Base-by-base conservation (phyloP, 2,113 vertebrate species). In the Pristiophorus japonicus region DNA sequence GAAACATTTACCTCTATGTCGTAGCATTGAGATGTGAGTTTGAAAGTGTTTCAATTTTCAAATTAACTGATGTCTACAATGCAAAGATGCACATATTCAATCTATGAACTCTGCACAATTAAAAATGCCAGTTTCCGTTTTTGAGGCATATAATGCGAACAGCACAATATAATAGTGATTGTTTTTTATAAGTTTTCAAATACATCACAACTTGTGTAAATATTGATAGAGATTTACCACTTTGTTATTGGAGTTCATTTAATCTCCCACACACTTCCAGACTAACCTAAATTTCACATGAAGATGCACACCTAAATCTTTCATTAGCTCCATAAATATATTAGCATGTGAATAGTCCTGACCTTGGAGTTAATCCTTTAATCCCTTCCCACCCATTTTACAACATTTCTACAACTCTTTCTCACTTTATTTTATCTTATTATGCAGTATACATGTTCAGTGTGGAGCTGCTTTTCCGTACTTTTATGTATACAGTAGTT, bases 331-430 rank as follows among this genome's bases (percentile, higher is more conserved):
- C 24, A 47, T 94, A 73, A 94, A 94, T 47, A 51, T 90, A 59
- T 90, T 90, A 90, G 51, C 87, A 59, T 94, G 45, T 94, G 66
- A 73, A 94, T 27, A 94, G 42, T 70, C 66, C 42, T 94, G 65
- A 94, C 93, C 42, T 73, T 94, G 27, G 65, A 73, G 30, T 94
- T 94, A 94, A 94, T 94, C 65, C 93, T 94, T 70, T 94, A 94
- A 94, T 94, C 66, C 93, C 65, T 94, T 94, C 91, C n/a, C n/a
- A 70, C 66, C 42, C 20, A 70, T 94, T 94, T 94, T 47, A 47
- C 65, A 94, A 94, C 65, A 94, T 70, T 70, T 94, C 30, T 42
- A 30, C 92, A 94, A 94, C 66, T 70, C 42, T 94, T 47, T 16
- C 42, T 94, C 45, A 30, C 42, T 70, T 94, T 94, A 22, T 45